Evolutionary conservation across 64 coral and sea anemone species (phyloP).

Genomic region (Catalaphyllia jardinei): DNA sequence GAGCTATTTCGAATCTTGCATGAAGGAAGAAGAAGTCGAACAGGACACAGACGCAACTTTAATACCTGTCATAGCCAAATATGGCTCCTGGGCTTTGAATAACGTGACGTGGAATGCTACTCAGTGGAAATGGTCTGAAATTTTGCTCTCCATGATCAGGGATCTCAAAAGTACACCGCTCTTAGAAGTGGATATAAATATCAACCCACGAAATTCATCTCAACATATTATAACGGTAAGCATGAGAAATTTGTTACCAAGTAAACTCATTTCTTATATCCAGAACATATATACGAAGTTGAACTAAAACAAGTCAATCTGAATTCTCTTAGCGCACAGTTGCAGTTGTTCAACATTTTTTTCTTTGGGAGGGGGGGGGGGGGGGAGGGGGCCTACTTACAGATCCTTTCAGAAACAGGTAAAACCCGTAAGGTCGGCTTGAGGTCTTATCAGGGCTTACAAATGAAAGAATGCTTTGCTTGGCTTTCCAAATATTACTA

Average conservation of each 20-base stretch:
- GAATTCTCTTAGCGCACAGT: no score
- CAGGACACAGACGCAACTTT: background rate
- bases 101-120: background rate
- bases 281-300: background rate
- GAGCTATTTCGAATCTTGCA: background rate
- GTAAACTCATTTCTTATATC: background rate
- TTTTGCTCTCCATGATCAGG: background rate
- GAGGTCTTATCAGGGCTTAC: background rate
- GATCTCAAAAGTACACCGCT: background rate
- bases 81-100: constrained; percentile 37
- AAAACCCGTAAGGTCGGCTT: background rate
- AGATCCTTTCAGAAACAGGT: background rate
- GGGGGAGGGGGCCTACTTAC: no score
- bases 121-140: background rate
- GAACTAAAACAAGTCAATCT: no score
- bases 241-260: background rate
- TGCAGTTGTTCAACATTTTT: background rate
- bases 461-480: background rate
- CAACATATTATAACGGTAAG: constrained; percentile 11
- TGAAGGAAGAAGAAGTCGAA: constrained; percentile 32
- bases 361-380: background rate
- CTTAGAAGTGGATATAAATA: background rate
- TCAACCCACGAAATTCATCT: constrained; percentile 2
- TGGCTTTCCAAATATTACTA: background rate
- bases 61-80: background rate